Evolutionary conservation across 2,888 invertebrate species (phyloP).

Genomic region (Chloromyia formosa): DNA sequence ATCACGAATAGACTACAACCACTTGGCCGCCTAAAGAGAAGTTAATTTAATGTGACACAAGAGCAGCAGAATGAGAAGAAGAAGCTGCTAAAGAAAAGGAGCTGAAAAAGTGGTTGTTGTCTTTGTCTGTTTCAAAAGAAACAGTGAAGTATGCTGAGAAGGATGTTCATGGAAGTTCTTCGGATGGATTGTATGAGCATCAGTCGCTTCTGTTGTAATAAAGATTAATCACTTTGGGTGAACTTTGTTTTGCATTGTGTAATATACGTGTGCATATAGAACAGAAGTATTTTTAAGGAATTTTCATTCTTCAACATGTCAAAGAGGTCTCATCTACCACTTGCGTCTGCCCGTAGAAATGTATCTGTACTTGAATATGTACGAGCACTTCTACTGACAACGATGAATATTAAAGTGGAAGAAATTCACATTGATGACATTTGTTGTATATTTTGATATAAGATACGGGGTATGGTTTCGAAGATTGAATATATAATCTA

Average conservation of each 20-base stretch:
- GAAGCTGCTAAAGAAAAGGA: neutral
- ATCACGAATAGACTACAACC: neutral
- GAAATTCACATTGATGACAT: no score
- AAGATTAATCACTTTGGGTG: conserved; percentile 7
- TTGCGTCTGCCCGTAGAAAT: no score
- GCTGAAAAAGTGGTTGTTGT: neutral
- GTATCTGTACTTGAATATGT: no score
- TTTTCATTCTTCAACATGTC: no score
- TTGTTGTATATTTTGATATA: no score
- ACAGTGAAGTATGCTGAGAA: neutral
- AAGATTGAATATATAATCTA: no score
- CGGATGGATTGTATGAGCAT: neutral
- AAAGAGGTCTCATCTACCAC: no score
- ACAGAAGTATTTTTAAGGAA: no score
- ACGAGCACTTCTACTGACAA: no score
- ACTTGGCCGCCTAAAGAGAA: neutral
- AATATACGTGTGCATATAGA: no score
- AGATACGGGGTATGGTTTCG: no score
- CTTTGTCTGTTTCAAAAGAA: neutral
- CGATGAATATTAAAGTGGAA: no score
- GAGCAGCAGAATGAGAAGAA: neutral
- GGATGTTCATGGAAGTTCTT: neutral
- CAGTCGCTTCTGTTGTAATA: neutral
- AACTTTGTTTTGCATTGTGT: neutral
- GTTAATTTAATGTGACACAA: neutral